Evolutionary conservation across 2,797 vertebrate species (phyloP), one percentile per base, ranked within the genome.

Genomic region (Okamejei kenojei): DNA sequence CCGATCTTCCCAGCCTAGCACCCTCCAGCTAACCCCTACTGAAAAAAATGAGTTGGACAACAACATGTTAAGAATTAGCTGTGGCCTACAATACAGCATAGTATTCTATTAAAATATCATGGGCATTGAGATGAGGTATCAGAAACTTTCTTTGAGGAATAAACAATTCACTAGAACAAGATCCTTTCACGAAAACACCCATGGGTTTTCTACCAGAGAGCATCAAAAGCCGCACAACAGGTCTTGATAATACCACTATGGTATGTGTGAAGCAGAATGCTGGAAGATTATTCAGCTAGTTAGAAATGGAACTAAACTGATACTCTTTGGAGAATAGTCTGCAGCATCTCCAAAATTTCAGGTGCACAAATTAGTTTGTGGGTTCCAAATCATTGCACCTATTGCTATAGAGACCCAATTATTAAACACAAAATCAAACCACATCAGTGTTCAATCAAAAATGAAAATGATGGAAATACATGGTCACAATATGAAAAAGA

Each of bases 361-460:
- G 15, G 26, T 0, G 63, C 8, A 65, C n/a, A 86, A 86, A 86
- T 8, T 29, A 82, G 11, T 23, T 54, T 29, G 61, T 58, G 17
- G 82, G 26, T 29, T 26, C 82, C 58, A 86, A 29, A 15, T 13
- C 58, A 32, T n/a, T 29, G 63, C 0, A 54, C 26, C 26, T 6
- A 29, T 15, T 61, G 8, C 81, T 61, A 61, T 58, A 61, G 10
- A 29, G n/a, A 3, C 26, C 10, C 15, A 5, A 1, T 54, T 84
- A 26, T 38, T 80, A 13, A 84, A 84, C 23, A 45, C 23, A 84
- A 23, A 11, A 26, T 26, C 54, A 61, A 84, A 61, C 73, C 15
- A 94, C 65, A 11, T 35, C 78, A 93, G 58, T 4, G 61, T 93
- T 26, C 8, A 74, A 93, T 93, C 3, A 61, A 61, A 54, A 79